Conservation (phyloP, 2,113 vertebrate species). For the Arothron firmamentum region DNA sequence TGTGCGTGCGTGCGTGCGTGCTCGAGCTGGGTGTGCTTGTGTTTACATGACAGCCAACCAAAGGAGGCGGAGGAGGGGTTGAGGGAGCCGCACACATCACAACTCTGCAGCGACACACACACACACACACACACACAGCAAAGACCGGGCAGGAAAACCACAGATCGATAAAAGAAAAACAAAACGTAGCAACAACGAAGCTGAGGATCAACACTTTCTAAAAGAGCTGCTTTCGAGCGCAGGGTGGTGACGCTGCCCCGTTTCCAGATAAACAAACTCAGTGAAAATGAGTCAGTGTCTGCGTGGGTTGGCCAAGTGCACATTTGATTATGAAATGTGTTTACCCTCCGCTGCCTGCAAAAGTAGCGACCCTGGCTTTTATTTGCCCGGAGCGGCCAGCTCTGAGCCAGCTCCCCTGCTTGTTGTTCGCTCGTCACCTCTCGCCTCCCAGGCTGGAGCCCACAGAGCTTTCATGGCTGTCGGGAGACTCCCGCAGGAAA, state of each 20-base stretch:
- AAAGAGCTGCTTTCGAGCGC: slow-evolving; percentile 3
- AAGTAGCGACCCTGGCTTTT: slow-evolving; percentile 50
- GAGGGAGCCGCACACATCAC: slow-evolving; percentile 61
- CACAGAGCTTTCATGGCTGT: slow-evolving; percentile 26
- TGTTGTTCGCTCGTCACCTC: slow-evolving; percentile 25
- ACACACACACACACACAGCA: slow-evolving; percentile 7
- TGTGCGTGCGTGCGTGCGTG: slow-evolving; percentile 45
- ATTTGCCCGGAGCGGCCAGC: slow-evolving; percentile 35
- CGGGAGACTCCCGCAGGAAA: too few relatives aligned
- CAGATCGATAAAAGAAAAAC: slow-evolving; percentile 29
- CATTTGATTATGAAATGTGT: slow-evolving; percentile 57
- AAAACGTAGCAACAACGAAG: slow-evolving; percentile 38
- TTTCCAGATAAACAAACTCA: slow-evolving; percentile 29
- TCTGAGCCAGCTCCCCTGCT: background rate
- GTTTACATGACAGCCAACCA: slow-evolving; percentile 65
- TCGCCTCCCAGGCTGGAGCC: slow-evolving; percentile 2
- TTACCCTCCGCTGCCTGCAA: slow-evolving; percentile 43
- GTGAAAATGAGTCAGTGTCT: slow-evolving; percentile 33
- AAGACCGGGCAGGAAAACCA: slow-evolving; percentile 26
- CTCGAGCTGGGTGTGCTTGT: slow-evolving; percentile 25
- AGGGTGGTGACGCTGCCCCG: background rate
- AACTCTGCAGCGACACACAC: slow-evolving; percentile 45
- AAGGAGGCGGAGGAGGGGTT: slow-evolving; percentile 54
- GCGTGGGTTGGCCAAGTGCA: slow-evolving; percentile 16
- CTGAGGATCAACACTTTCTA: slow-evolving; percentile 25